A percentile compares a stretch with the other conserved stretches of the same genome.
These are phyloP conservation scores for Linnaemya tessellans DNA, from an alignment of 2,888 invertebrate species.

Conservation along the genomic window DNA sequence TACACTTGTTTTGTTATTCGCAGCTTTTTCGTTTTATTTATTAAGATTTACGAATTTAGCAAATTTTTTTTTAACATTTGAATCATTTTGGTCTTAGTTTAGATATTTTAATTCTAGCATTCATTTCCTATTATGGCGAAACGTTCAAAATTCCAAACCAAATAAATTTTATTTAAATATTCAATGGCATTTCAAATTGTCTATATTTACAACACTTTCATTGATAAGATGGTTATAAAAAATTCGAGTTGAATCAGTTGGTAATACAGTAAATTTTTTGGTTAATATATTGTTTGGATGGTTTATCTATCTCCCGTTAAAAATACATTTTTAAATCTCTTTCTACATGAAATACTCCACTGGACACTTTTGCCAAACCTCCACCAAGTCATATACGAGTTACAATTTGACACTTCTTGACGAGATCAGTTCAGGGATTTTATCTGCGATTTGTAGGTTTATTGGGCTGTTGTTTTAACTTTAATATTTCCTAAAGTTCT, in stretches of 20 bases:
- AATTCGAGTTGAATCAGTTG: background rate
- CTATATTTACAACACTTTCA: background rate
- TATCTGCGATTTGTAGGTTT: too few relatives aligned
- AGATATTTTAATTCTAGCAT: background rate
- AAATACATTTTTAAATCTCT: too few relatives aligned
- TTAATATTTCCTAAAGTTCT: too few relatives aligned
- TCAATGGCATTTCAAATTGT: background rate
- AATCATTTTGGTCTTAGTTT: background rate
- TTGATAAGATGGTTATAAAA: background rate
- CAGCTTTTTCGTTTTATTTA: slow-evolving; percentile 4
- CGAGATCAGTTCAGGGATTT: too few relatives aligned
- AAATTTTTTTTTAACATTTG: slow-evolving; percentile 13
- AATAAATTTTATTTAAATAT: background rate
- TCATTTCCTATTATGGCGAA: background rate
- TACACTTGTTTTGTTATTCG: slow-evolving; percentile 26
- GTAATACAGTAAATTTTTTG: too few relatives aligned
- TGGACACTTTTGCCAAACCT: too few relatives aligned
- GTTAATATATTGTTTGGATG: too few relatives aligned
- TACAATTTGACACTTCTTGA: too few relatives aligned
- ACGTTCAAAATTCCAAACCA: background rate
- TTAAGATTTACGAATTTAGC: slow-evolving; percentile 30
- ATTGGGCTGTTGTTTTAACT: too few relatives aligned
- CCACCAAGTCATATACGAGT: too few relatives aligned
- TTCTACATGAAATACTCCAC: too few relatives aligned
- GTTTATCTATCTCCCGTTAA: too few relatives aligned